Base-by-base conservation (phyloP, 1,140 invertebrate species). In the Drosophila kepulauana region DNA sequence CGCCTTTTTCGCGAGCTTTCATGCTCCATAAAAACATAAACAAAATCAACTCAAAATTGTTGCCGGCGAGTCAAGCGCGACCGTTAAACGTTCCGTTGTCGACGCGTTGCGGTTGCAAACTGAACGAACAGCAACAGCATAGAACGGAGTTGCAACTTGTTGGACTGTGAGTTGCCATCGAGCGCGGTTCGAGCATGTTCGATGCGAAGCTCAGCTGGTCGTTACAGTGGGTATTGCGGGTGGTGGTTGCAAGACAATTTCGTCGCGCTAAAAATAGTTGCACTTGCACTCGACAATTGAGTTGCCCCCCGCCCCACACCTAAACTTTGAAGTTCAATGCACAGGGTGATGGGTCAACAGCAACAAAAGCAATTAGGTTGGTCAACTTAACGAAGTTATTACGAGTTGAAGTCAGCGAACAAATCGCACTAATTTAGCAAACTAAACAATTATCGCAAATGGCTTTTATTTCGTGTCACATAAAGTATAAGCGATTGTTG, bases 401-500 rank as follows among this genome's bases (percentile, higher is more conserved):
- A 35, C 51, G n/a, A 49, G 70, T 49, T 66, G 35, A 38, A 73
- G 67, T 41, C 28, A 54, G 56, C 68, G 67, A 62, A 69, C 79
- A 87, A 88, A 87, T 88, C 72, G 79, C 38, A 52, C 45, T 69
- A 80, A 89, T 89, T 89, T 69, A 88, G 75, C 80, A 81, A 81
- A 76, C 75, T 79, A 82, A 76, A 78, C 85, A 88, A 88, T 87
- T 87, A 81, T 84, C 16, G 64, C 84, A 80, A 88, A 81, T 84
- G 56, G 77, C 76, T 78, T 48, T 61, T 46, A 56, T 35, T 64
- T 75, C 58, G 25, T 75, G 70, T 72, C 85, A 58, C 70, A 78
- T 73, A 75, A 88, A 88, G 51, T 73, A 80, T 72, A 56, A 16
- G 52, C 63, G 51, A 84, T 65, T 64, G 48, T 38, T 64, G 33